Base-by-base conservation (phyloP, 2,797 vertebrate species). In the Rhynchonycteris naso region DNA sequence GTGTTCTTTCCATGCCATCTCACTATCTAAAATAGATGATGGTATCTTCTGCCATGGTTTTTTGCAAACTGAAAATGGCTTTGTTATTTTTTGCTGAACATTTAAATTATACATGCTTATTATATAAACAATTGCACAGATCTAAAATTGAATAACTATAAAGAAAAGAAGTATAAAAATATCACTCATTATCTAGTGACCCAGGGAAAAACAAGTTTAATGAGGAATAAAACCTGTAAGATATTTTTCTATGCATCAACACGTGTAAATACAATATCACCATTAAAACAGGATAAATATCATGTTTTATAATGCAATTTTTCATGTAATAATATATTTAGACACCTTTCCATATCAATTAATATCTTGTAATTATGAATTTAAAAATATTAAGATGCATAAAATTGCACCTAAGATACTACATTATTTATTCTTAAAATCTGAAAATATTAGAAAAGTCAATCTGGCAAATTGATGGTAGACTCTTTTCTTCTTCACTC, bases 61-160 rank as follows among this genome's bases (percentile, higher is more conserved):
- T 83, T 80, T 61, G 13, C 14, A 75, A 95, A 69, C 68, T 71
- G 18, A 54, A 93, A 87, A 93, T 58, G 13, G n/a, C 12, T 90
- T 65, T 93, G 6, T 68, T 83, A 47, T 61, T 94, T 88, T 88
- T 83, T 81, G 59, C n/a, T 93, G 69, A 65, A 81, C 80, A 78
- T 38, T 95, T 66, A 91, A 87, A 88, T 91, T 87, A 91, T 90
- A 66, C 2, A 90, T 33, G 28, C 4, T 78, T 13, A 71, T 76
- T 80, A 38, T 78, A 74, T 38, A 91, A 78, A 87, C 9, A 88
- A 47, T 89, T 68, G 16, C 7, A 61, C 26, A 71, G 15, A 86
- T 75, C 61, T 92, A 81, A 95, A 94, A 72, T 52, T 81, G 75
- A 14, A 33, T 35, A 88, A 6, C 52, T 58, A 76, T 59, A 71